Evolutionary conservation across 2,888 invertebrate genomes (phyloP).

Genomic region (Drosophila parthenogenetica): DNA sequence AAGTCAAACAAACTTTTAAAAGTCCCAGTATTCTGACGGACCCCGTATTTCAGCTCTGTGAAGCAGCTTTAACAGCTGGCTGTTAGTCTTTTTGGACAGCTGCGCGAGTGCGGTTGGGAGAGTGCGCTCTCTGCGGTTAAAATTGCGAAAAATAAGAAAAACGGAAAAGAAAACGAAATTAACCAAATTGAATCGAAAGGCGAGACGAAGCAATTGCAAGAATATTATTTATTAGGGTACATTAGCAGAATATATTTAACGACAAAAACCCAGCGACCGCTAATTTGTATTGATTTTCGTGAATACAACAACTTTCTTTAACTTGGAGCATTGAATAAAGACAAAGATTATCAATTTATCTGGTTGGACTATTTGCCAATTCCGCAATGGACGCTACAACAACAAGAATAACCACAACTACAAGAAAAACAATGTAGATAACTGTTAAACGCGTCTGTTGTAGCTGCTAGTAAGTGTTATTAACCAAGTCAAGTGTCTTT

Average conservation of each 20-base stretch:
- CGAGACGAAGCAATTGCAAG: conserved; percentile 35
- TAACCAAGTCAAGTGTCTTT: conserved; percentile 44
- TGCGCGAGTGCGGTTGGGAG: conserved; percentile 55
- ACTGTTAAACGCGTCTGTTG: conserved; percentile 18
- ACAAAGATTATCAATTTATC: conserved; percentile 45
- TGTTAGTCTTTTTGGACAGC: conserved; percentile 62
- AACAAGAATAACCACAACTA: conserved; percentile 31
- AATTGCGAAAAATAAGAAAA: conserved; percentile 30
- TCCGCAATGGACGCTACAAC: conserved; percentile 30
- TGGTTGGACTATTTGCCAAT: conserved; percentile 50
- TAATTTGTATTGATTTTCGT: conserved; percentile 68
- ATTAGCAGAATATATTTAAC: conserved; percentile 20
- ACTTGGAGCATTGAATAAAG: conserved; percentile 29
- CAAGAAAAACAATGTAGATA: conserved; percentile 27
- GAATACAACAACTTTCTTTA: conserved; percentile 62
- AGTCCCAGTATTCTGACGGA: no score
- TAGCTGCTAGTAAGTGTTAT: conserved; percentile 28
- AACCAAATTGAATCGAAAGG: conserved; percentile 49
- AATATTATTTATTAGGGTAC: conserved; percentile 37
- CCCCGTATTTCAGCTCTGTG: no score
- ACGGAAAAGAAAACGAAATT: conserved; percentile 37
- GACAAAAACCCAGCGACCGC: conserved; percentile 9
- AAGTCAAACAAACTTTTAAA: no score
- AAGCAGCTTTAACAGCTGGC: conserved; percentile 48
- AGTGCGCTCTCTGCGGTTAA: conserved; percentile 26